phyloP scores from a whole-genome alignment of 2,888 invertebrate species.

The Tetanocera ferruginea region DNA sequence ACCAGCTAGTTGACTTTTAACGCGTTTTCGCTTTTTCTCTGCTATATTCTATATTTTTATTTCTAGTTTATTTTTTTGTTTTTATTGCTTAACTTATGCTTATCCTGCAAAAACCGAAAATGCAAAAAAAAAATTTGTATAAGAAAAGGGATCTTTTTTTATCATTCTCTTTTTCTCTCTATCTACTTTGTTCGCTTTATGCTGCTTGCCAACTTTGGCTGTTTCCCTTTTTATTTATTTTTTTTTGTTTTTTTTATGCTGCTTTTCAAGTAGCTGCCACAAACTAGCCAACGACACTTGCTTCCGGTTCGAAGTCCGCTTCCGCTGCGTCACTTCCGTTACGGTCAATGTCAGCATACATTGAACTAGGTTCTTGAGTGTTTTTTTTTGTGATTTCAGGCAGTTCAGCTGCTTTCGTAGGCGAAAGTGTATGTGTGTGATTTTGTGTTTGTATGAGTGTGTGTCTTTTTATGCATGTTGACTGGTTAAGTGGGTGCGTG shows the following conservation, averaged over 20 bases:
- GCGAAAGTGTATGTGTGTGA: not conserved
- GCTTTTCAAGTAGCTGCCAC: not conserved
- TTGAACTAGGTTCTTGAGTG: constrained; percentile 19
- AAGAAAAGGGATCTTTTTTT: not conserved
- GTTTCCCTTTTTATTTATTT: not conserved
- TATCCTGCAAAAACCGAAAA: not conserved
- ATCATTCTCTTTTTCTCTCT: too few relatives aligned
- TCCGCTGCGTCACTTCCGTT: not conserved
- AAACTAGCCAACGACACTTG: constrained; percentile 22
- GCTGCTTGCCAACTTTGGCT: not conserved
- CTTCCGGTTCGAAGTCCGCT: constrained; percentile 5
- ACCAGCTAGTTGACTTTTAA: not conserved
- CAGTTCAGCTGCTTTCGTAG: not conserved
- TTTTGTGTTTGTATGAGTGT: not conserved
- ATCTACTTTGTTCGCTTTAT: not conserved
- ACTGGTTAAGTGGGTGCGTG: not conserved
- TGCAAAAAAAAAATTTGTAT: not conserved
- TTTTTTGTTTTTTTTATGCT: not conserved
- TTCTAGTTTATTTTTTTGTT: not conserved
- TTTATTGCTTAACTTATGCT: constrained; percentile 9
- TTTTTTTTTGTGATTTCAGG: constrained; percentile 28
- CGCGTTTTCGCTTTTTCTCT: not conserved
- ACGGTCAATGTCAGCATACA: constrained; percentile 17
- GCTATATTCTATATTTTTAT: not conserved
- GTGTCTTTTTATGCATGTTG: not conserved